These are phyloP conservation scores for Lerema accius DNA, from an alignment of 1,140 invertebrate genomes.

Conservation along the genomic window DNA sequence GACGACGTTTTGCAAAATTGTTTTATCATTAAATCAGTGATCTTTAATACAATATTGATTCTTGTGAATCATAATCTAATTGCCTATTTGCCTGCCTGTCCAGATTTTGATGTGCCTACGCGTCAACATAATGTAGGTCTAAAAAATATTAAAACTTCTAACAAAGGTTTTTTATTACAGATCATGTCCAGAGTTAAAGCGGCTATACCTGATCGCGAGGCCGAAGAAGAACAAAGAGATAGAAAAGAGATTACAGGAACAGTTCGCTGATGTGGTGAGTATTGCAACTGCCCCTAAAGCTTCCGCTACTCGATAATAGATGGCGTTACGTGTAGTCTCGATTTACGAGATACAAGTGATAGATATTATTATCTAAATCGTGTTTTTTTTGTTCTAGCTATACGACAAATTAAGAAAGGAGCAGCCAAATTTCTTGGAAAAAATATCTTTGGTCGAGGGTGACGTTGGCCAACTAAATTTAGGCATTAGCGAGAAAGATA, in stretches of 20 bases:
- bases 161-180: conserved; percentile 61
- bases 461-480: conserved; percentile 86
- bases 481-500: conserved; percentile 87
- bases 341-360: too few species aligned
- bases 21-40: too few species aligned
- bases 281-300: too few species aligned
- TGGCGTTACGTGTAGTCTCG: background rate
- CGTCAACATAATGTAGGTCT: too few species aligned
- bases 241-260: conserved; percentile 82
- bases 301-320: background rate
- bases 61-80: too few species aligned
- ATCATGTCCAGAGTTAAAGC: conserved; percentile 86
- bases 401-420: conserved; percentile 85
- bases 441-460: conserved; percentile 85
- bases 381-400: conserved; percentile 64
- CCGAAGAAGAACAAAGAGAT: conserved; percentile 87
- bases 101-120: too few species aligned
- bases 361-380: too few species aligned
- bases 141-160: too few species aligned
- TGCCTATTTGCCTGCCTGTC: too few species aligned
- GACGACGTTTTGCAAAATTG: too few species aligned
- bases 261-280: conserved; percentile 84
- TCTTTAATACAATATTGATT: too few species aligned
- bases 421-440: conserved; percentile 84
- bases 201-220: conserved; percentile 87